These are phyloP conservation scores for Sphenodon punctatus DNA, from an alignment of 2,797 vertebrate genomes.

Conservation along the genomic window DNA sequence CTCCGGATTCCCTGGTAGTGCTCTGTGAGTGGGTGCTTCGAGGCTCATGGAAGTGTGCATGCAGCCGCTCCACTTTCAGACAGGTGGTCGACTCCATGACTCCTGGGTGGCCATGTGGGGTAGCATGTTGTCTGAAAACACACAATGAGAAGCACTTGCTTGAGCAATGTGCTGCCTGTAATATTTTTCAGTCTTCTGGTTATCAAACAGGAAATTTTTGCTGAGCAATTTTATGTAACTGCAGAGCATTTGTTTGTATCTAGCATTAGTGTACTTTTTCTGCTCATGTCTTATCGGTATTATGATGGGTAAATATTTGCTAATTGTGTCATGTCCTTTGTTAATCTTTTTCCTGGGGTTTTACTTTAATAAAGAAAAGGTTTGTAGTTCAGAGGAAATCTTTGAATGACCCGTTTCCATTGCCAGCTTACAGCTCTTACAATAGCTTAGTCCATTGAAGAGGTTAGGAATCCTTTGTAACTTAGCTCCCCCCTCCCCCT, in stretches of 20 bases:
- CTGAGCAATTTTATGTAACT: background rate
- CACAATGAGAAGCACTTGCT: no score
- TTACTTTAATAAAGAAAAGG: background rate
- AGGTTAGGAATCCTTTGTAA: background rate
- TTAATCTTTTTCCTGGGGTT: background rate
- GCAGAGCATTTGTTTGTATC: background rate
- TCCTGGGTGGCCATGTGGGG: no score
- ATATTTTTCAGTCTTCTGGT: background rate
- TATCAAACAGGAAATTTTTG: background rate
- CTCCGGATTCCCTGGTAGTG: no score
- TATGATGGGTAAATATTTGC: constrained; percentile 17
- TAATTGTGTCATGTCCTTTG: background rate
- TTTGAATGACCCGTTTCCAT: background rate
- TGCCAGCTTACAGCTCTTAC: background rate
- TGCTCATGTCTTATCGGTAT: background rate
- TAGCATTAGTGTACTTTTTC: background rate
- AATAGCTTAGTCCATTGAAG: background rate
- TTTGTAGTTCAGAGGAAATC: background rate
- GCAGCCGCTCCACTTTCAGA: no score
- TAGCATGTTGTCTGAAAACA: no score
- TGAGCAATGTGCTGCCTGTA: background rate
- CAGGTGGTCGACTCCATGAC: no score
- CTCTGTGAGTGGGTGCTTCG: no score
- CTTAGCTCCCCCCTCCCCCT: background rate
- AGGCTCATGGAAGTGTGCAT: no score